Base-by-base conservation (phyloP, 2,888 invertebrate species). In the Dorcus hopei region DNA sequence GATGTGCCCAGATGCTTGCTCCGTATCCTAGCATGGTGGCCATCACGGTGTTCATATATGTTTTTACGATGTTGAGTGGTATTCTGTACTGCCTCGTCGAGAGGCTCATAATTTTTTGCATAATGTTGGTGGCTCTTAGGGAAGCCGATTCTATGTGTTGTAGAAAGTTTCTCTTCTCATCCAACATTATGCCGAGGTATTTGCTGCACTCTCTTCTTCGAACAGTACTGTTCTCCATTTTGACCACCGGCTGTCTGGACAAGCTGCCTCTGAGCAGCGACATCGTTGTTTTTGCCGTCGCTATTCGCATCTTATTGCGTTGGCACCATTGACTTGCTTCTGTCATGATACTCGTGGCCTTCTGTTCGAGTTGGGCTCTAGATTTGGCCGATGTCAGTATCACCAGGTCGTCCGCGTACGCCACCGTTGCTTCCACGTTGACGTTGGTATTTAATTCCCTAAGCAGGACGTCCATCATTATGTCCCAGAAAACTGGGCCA, bases 341-440 rank as follows among this genome's bases (percentile, higher is more conserved):
- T 14, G 14, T 14, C 14, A 43, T 6, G 1, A 26, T 26, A 6
- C 8, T 23, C 8, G 9, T 33, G 1, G 41, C 43, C 3, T 11
- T 38, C 9, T 16, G 3, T 14, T 58, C 58, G 14, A 57, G 2
- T 9, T 47, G 26, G 7, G 6, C 4, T 14, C 57, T 54, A 4
- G 33, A 45, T 5, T 54, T 14, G 3, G 43, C 54, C 1, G 39
- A 3, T 4, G 49, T n/a, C 16, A 54, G 9, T 2, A 54, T 5
- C 0, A 58, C 16, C 0, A 58, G 9, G 39, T 58, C 58, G 33
- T 58, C 58, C 1, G 58, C 58, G 16, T 58, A 51, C 0, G 58
- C 58, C 1, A 54, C 14, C 14, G 14, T 14, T 14, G 14, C 14
- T 14, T 14, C 14, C 14, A 14, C 14, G 14, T 14, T 14, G 6